Conservation (phyloP, 1,140 invertebrate genomes). For the Ips nitidus region DNA sequence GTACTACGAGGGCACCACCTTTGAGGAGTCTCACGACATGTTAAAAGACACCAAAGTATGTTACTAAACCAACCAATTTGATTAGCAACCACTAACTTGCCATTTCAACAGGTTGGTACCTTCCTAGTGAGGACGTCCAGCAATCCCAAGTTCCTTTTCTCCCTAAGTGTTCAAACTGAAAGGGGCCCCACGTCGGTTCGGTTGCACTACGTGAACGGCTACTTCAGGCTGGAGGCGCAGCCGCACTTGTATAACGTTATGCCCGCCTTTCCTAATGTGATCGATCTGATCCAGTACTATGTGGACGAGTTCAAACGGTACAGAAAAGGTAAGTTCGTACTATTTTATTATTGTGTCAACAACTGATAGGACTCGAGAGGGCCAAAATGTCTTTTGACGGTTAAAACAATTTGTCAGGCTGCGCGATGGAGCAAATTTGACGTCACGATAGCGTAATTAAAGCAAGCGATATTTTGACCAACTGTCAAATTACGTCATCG, state of each 20-base stretch:
- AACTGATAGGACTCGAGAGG: neutral
- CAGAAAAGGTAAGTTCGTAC: constrained; percentile 15
- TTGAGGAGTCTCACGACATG: constrained; percentile 67
- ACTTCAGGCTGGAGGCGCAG: constrained; percentile 78
- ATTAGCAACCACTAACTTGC: neutral
- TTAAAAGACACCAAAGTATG: constrained; percentile 60
- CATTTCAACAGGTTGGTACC: constrained; percentile 57
- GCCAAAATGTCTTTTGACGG: too few species aligned
- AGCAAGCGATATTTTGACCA: too few species aligned
- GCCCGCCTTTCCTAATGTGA: constrained; percentile 75
- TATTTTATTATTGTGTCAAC: neutral
- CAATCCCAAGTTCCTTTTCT: constrained; percentile 76
- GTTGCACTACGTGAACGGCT: constrained; percentile 70
- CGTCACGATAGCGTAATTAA: too few species aligned
- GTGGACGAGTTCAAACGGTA: constrained; percentile 52
- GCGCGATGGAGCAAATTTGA: too few species aligned
- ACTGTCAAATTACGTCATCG: too few species aligned
- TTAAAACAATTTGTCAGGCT: neutral
- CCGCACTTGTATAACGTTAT: constrained; percentile 62
- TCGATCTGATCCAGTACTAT: constrained; percentile 77
- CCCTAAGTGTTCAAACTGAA: constrained; percentile 80
- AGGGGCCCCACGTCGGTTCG: constrained; percentile 81
- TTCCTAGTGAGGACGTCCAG: constrained; percentile 81
- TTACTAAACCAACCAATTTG: neutral
- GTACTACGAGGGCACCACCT: constrained; percentile 75